Evolutionary conservation across 2,888 invertebrate species (phyloP).

Genomic region (Polyommatus icarus): DNA sequence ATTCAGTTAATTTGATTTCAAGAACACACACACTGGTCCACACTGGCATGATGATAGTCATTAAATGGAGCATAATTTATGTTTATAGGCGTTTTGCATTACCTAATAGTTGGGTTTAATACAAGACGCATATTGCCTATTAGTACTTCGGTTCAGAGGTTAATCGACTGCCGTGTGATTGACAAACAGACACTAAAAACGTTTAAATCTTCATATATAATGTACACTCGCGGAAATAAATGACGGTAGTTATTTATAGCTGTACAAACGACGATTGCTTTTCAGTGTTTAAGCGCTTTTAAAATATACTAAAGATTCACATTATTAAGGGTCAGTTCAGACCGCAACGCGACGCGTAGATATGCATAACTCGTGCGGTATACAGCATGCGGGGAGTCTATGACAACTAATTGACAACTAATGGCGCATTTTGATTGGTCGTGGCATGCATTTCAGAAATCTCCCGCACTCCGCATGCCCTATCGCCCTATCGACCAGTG

Average conservation of each 20-base stretch:
- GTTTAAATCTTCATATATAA: slow-evolving; percentile 28
- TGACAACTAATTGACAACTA: no score
- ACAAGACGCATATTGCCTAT: slow-evolving; percentile 21
- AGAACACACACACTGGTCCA: background rate
- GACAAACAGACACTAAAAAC: slow-evolving; percentile 34
- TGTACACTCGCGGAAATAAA: slow-evolving; percentile 40
- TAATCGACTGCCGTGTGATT: slow-evolving; percentile 34
- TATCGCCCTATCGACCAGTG: no score
- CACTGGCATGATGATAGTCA: background rate
- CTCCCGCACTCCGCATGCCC: no score
- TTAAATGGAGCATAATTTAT: slow-evolving; percentile 22
- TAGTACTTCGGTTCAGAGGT: slow-evolving; percentile 31
- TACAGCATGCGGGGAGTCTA: no score
- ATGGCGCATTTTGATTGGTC: no score
- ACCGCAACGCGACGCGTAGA: no score
- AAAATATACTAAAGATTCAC: background rate
- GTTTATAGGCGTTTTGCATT: background rate
- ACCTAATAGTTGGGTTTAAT: slow-evolving; percentile 21
- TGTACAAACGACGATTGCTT: background rate
- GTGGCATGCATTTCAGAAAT: no score
- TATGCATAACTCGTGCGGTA: no score
- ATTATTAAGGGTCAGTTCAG: background rate
- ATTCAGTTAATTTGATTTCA: background rate
- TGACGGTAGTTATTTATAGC: background rate
- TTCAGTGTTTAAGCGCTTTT: background rate